Evolutionary conservation across 2,888 invertebrate species (phyloP), one percentile per base, ranked within the genome.

Genomic region (Dione juno): DNA sequence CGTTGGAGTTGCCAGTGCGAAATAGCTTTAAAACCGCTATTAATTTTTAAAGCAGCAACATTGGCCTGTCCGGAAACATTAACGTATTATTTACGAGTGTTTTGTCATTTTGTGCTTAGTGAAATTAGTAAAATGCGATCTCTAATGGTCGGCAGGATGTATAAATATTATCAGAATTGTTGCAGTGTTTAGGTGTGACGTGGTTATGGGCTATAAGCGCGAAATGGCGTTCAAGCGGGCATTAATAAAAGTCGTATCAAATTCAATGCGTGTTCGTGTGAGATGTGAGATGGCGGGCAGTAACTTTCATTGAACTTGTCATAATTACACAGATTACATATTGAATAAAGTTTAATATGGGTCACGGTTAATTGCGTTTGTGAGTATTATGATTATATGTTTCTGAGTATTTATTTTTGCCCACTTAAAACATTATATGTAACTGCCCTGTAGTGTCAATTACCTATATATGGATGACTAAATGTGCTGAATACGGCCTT

Each of bases 41-140:
- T 88, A 89, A 89, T 90, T 90, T 88, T 90, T 89, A 87, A 90
- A 87, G 87, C 86, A 85, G 87, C 84, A 88, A 88, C 88, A 88
- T 85, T 80, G 87, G 84, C 85, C 83, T 81, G 86, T 85, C 90
- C 89, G 92, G 92, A 91, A 90, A 91, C 89, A 92, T 91, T 90
- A 93, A 90, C 87, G 81, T 82, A 85, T 89, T 86, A 92, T 92
- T 91, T 92, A 93, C 82, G 83, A 85, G 80, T 84, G 86, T 88
- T 88, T 86, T 85, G 85, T 88, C 64, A 64, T 64, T 64, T 64
- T 70, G 70, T 70, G 85, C 89, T 91, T 89, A 88, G 87, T 86
- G 81, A 90, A 89, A 91, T 92, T 85, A 88, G 85, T 88, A 83
- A 88, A 88, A 88, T 86, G 85, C 81, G 81, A 81, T 84, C 81